Evolutionary conservation across 2,888 invertebrate species (phyloP), one percentile per base, ranked within the genome.

Genomic region (Prosapia bicincta): DNA sequence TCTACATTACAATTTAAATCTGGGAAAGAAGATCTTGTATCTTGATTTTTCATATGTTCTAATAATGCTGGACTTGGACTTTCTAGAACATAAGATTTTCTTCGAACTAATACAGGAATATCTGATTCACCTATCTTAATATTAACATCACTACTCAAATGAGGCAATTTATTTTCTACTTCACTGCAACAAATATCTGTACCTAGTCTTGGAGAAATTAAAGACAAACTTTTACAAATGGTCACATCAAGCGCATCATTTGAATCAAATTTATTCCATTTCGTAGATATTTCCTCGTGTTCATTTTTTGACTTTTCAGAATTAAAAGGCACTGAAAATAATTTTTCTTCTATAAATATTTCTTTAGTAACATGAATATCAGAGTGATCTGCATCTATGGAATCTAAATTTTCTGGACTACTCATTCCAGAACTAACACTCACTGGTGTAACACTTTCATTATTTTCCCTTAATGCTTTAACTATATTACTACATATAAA

Each of bases 81-180:
- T 7, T 81, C 81, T 23, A 82, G 75, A 26, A 81, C 81, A 74
- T 81, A 82, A 10, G 82, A 82, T 72, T 81, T 80, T 25, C 80
- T 79, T 24, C 82, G 79, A 43, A 81, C 77, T 15, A 77, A 54
- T 9, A 20, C 1, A 1, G 54, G 54, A 54, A 54, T n/a, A 54
- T 20, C 20, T 20, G 3, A 20, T 20, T 54, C 20, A 6, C 3
- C 54, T 2, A 20, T 20, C 7, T 54, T 13, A 54, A n/a, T 54
- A 20, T 54, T 54, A 13, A 20, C 54, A 20, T 20, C 20, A 54
- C n/a, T n/a, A 54, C 54, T 54, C 13, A 54, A 20, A 20, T 54
- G 20, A 20, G 54, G 20, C 3, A 54, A 5, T 20, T 54, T 54
- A 9, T 54, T 20, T 54, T 54, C 54, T 54, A 54, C 3, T 54